Conservation (phyloP, 1,140 invertebrate species). For the Euwallacea fornicatus region DNA sequence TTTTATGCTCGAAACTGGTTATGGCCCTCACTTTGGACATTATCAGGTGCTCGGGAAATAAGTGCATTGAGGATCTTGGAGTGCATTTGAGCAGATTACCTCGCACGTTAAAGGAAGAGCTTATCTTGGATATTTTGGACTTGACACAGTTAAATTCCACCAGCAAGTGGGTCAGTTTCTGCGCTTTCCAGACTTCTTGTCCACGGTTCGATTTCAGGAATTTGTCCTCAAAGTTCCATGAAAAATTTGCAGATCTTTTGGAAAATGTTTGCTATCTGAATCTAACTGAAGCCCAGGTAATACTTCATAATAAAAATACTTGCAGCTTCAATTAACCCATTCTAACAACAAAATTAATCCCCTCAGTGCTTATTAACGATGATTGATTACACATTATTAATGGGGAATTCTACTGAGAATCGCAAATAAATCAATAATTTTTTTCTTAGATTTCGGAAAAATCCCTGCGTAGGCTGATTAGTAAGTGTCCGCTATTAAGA, state of each 20-base stretch:
- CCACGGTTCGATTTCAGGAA: constrained; percentile 15
- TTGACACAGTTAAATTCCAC: constrained; percentile 11
- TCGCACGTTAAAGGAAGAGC: constrained; percentile 3
- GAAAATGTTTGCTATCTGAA: constrained; percentile 59
- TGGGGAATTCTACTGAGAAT: not conserved
- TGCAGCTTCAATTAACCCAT: not conserved
- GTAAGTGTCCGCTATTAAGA: constrained; percentile 8
- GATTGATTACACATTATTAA: not conserved
- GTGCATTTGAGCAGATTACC: constrained; percentile 21
- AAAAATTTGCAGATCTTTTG: constrained; percentile 23
- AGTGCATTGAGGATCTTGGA: not conserved
- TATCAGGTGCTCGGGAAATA: constrained; percentile 15
- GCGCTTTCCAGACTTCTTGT: constrained; percentile 14
- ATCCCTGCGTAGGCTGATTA: constrained; percentile 3
- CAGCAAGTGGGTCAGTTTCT: constrained; percentile 24
- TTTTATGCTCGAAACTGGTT: constrained; percentile 14
- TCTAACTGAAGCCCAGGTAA: constrained; percentile 69
- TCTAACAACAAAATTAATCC: not conserved
- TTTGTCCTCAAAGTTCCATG: constrained; percentile 25
- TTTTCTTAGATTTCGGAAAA: constrained; percentile 21
- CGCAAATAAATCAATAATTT: not conserved
- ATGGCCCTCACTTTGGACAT: constrained; percentile 3
- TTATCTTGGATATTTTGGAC: constrained; percentile 17
- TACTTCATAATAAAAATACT: not conserved
- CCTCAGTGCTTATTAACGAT: not conserved